phyloP scores from a whole-genome alignment of 2,797 vertebrate genomes.

The Phoeniculus purpureus region DNA sequence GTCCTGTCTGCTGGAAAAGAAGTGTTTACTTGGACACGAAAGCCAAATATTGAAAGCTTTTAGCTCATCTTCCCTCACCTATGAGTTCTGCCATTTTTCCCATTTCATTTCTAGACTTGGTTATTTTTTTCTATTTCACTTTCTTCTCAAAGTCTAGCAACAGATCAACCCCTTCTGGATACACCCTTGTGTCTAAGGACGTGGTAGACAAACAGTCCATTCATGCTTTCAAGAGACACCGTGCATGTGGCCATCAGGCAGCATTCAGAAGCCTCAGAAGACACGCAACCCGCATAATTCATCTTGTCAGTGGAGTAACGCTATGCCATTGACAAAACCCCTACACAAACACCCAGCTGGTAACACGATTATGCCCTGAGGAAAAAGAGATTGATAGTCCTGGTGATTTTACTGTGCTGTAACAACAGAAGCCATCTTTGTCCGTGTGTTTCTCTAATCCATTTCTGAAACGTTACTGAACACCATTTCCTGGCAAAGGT shows the following conservation, averaged over 20 bases:
- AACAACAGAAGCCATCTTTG: background rate
- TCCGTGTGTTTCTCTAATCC: background rate
- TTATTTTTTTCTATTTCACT: background rate
- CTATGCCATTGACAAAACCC: constrained; percentile 16
- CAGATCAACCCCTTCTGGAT: background rate
- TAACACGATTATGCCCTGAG: background rate
- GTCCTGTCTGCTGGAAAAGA: background rate
- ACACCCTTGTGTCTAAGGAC: background rate
- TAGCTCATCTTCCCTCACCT: background rate
- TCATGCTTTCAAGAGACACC: background rate
- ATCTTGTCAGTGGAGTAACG: background rate
- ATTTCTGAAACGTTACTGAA: background rate
- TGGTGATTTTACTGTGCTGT: constrained; percentile 8
- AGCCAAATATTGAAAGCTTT: background rate
- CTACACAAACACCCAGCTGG: constrained; percentile 45
- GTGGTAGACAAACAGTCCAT: background rate
- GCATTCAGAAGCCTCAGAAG: background rate
- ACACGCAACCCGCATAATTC: background rate
- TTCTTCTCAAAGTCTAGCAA: background rate
- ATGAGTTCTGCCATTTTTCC: fast-evolving
- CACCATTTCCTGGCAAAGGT: background rate
- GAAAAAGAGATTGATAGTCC: background rate
- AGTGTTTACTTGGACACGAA: background rate
- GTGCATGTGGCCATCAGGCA: background rate
- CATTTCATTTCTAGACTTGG: background rate